Conservation (phyloP, 1,140 invertebrate genomes). For the Zophobas atratus region DNA sequence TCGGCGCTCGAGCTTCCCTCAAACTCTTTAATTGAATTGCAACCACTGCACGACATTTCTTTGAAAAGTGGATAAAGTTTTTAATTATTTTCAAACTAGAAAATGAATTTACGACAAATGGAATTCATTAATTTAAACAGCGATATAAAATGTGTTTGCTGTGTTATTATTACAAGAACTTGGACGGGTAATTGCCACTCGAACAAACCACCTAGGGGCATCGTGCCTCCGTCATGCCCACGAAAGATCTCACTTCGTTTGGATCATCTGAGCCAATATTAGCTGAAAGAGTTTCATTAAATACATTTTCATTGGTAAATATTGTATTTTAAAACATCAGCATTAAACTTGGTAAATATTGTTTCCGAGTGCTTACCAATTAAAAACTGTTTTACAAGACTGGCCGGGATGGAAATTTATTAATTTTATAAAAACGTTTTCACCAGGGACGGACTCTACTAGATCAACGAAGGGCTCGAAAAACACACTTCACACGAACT, state of each 20-base stretch:
- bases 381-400: slow-evolving; percentile 39
- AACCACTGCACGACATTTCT: slow-evolving; percentile 65
- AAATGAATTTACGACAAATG: slow-evolving; percentile 63
- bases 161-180: slow-evolving; percentile 46
- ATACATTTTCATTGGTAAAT: slow-evolving; percentile 55
- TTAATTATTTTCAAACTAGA: slow-evolving; percentile 66
- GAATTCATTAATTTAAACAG: slow-evolving; percentile 64
- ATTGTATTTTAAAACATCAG: slow-evolving; percentile 54
- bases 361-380: slow-evolving; percentile 45
- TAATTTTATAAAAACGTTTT: background rate
- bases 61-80: slow-evolving; percentile 65
- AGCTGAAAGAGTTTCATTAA: slow-evolving; percentile 56
- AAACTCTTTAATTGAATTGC: slow-evolving; percentile 66
- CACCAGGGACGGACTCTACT: background rate
- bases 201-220: background rate
- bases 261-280: slow-evolving; percentile 51
- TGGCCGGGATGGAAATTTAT: background rate
- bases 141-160: slow-evolving; percentile 54
- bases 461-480: background rate
- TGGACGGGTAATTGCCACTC: background rate
- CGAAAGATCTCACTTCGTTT: slow-evolving; percentile 11
- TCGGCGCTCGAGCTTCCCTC: slow-evolving; percentile 11
- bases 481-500: background rate
- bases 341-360: slow-evolving; percentile 53
- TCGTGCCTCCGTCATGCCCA: background rate